Evolutionary conservation across 2,113 vertebrate species (phyloP), one percentile per base, ranked within the genome.

Genomic region (Penelope pileata): DNA sequence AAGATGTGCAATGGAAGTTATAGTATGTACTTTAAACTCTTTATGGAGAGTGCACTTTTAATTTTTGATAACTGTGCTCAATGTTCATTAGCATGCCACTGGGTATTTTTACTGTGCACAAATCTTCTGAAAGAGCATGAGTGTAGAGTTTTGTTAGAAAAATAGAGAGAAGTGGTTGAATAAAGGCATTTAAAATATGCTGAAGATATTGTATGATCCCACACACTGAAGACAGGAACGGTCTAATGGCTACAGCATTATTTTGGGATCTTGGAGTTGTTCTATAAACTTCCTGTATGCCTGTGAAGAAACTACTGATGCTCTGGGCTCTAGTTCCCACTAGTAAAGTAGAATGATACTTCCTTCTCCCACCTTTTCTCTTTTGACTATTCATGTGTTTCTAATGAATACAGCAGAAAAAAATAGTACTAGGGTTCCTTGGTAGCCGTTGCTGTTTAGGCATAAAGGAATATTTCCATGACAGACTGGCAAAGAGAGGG

Each of bases 111-210:
- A 92, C 84, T 77, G 34, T 77, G 56, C 27, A 48, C 0, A 72
- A 5, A 36, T 83, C 51, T 75, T 74, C 64, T 88, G 73, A 84
- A 81, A 72, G 24, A 83, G 24, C 50, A 29, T 45, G 23, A 58
- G 32, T 56, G 27, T n/a, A 82, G 54, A 89, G n/a, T 94, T 59
- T 78, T 86, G 64, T n/a, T 60, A 64, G 40, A 93, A 87, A 86
- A 86, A 51, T 3, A 86, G 36, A 85, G 38, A 54, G 16, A 81
- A 67, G 5, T 54, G 13, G 13, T 72, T 83, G 36, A 83, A 88
- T 70, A 74, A 86, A 42, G 22, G 23, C 62, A 19, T 15, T 82
- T 90, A 29, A 76, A 60, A 82, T 43, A 56, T 38, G 38, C 45
- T 83, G 30, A 88, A 88, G 36, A 50, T 26, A 51, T 43, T 81